phyloP scores from a whole-genome alignment of 2,888 invertebrate species.

The Spodoptera exigua region DNA sequence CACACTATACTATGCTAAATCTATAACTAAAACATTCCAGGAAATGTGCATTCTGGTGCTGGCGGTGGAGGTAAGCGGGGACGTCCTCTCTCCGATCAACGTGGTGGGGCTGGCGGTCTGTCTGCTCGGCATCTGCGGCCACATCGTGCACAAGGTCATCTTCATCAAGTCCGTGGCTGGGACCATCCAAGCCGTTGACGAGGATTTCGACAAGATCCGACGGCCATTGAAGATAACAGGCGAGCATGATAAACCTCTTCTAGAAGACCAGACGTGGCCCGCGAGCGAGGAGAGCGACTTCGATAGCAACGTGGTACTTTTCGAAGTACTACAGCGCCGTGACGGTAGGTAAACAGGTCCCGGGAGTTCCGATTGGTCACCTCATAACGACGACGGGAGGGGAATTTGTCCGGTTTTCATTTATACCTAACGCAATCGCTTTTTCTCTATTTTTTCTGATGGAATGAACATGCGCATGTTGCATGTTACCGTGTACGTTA shows the following conservation, averaged over 20 bases:
- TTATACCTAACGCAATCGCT: background rate
- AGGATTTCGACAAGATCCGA: conserved; percentile 62
- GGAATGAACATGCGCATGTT: conserved; percentile 1
- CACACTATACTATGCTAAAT: too few relatives aligned
- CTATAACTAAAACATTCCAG: conserved; percentile 88
- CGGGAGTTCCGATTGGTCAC: conserved; percentile 50
- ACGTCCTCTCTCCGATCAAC: conserved; percentile 95
- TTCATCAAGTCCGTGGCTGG: conserved; percentile 76
- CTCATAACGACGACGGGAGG: background rate
- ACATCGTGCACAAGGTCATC: conserved; percentile 92
- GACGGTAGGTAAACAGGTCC: conserved; percentile 70
- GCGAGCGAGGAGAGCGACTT: conserved; percentile 81
- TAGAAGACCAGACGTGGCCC: conserved; percentile 74
- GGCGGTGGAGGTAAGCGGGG: conserved; percentile 96
- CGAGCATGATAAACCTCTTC: conserved; percentile 74
- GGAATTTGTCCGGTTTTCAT: conserved; percentile 9
- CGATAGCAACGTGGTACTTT: conserved; percentile 87
- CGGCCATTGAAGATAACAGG: conserved; percentile 59
- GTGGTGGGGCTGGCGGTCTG: conserved; percentile 95
- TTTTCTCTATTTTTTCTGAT: background rate
- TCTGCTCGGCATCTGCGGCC: conserved; percentile 95
- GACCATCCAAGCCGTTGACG: conserved; percentile 67
- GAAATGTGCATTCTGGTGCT: conserved; percentile 97
- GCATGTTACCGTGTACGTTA: background rate
- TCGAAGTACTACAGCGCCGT: conserved; percentile 88